A percentile compares a stretch with the other conserved stretches of the same genome.
phyloP scores from a whole-genome alignment of 2,797 vertebrate species.

The Spinus olivaceus region DNA sequence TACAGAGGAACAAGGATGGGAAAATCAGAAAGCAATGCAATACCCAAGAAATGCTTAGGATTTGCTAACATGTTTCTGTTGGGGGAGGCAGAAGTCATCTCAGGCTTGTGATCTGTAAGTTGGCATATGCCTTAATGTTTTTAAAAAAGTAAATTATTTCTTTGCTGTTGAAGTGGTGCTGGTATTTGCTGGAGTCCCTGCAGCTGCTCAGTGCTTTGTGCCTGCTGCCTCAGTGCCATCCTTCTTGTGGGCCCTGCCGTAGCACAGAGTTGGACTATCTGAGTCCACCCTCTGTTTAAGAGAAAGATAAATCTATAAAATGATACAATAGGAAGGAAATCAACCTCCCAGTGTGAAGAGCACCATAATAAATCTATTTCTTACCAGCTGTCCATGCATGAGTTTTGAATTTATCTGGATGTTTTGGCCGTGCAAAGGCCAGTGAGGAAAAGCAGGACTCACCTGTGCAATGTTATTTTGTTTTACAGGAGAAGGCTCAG shows the following conservation, averaged over 20 bases:
- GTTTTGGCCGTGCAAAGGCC: neutral
- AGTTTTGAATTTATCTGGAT: neutral
- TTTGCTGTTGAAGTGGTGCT: neutral
- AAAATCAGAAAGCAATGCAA: neutral
- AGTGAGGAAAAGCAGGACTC: neutral
- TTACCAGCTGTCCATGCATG: neutral
- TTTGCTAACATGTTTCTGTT: neutral
- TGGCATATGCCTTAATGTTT: neutral
- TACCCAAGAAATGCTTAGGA: neutral
- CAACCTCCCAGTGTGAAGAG: neutral
- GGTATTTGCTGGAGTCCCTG: neutral
- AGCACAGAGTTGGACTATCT: neutral
- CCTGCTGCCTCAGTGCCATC: neutral
- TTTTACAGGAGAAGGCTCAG: slow-evolving; percentile 86
- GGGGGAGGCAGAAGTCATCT: neutral
- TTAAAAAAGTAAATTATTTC: rapidly evolving
- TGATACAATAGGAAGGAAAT: neutral
- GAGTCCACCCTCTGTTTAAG: neutral
- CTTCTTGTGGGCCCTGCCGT: neutral
- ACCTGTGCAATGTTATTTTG: neutral
- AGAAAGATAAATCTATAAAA: neutral
- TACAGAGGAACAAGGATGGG: neutral
- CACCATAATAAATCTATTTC: neutral
- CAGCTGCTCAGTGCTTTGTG: neutral
- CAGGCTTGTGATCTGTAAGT: rapidly evolving